Percentiles rank a stretch among this genome's conserved stretches.
phyloP scores from a whole-genome alignment of 2,113 vertebrate species.

The Phaethornis superciliosus region DNA sequence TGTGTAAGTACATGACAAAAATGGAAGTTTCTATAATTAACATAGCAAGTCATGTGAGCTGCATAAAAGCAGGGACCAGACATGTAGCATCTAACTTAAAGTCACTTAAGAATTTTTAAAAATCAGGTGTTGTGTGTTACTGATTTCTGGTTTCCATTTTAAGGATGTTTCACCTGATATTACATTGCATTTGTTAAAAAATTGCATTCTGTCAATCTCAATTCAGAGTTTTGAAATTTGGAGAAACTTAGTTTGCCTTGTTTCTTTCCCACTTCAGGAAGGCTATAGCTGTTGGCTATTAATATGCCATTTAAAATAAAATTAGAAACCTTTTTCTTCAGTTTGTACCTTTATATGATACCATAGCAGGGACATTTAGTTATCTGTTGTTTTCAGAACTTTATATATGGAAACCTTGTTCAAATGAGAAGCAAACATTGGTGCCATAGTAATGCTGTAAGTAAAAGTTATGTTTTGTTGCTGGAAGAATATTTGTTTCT shows the following conservation, averaged over 20 bases:
- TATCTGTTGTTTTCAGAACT: neutral
- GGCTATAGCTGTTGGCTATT: neutral
- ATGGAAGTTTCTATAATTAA: neutral
- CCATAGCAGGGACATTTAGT: neutral
- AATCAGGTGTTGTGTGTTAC: neutral
- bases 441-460: neutral
- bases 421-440: neutral
- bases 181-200: neutral
- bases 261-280: neutral
- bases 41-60: rapidly evolving
- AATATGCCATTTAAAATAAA: neutral
- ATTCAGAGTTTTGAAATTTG: neutral
- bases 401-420: neutral
- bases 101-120: neutral
- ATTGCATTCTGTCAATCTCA: neutral
- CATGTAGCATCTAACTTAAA: neutral
- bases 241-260: neutral
- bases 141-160: neutral
- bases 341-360: neutral
- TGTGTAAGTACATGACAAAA: neutral
- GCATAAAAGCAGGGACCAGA: neutral
- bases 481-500: neutral
- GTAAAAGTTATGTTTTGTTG: neutral
- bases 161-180: neutral
- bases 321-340: neutral